Evolutionary conservation across 2,113 vertebrate genomes (phyloP).

Genomic region (Centropristis striata): DNA sequence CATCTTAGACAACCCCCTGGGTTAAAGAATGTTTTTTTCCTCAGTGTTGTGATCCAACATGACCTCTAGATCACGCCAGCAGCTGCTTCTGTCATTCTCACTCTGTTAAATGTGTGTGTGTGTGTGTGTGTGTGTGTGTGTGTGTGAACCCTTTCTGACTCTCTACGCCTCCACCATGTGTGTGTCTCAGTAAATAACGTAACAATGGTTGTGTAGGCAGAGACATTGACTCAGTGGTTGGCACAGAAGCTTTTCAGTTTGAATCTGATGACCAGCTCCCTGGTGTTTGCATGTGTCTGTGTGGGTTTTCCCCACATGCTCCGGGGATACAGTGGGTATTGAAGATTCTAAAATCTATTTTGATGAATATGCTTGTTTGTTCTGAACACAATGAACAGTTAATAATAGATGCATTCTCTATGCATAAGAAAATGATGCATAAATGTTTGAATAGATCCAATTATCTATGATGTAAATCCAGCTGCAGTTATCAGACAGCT

Average conservation of each 20-base stretch:
- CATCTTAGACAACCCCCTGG: conserved; percentile 62
- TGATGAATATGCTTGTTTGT: background rate
- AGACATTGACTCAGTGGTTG: background rate
- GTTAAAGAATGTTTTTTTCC: conserved; percentile 79
- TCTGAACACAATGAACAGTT: background rate
- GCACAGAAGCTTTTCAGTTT: conserved; percentile 4
- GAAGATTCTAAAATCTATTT: background rate
- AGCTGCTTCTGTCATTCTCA: conserved; percentile 81
- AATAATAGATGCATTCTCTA: background rate
- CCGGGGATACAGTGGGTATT: background rate
- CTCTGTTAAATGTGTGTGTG: conserved; percentile 26
- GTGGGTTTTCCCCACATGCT: conserved; percentile 30
- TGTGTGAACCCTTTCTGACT: conserved; percentile 30
- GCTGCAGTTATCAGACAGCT: too few species aligned
- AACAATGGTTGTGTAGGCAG: background rate
- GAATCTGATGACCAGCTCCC: conserved; percentile 36
- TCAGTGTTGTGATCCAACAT: conserved; percentile 72
- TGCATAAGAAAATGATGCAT: background rate
- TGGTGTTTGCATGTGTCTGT: conserved; percentile 1
- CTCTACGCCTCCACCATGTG: conserved; percentile 29
- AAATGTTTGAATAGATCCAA: background rate
- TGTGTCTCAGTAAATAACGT: background rate
- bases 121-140: conserved; percentile 34
- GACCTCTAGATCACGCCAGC: conserved; percentile 73
- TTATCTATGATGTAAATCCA: background rate